A percentile compares a stretch with the other conserved stretches of the same genome.
phyloP scores from a whole-genome alignment of 2,113 vertebrate species.

The Syrmaticus mikado region DNA sequence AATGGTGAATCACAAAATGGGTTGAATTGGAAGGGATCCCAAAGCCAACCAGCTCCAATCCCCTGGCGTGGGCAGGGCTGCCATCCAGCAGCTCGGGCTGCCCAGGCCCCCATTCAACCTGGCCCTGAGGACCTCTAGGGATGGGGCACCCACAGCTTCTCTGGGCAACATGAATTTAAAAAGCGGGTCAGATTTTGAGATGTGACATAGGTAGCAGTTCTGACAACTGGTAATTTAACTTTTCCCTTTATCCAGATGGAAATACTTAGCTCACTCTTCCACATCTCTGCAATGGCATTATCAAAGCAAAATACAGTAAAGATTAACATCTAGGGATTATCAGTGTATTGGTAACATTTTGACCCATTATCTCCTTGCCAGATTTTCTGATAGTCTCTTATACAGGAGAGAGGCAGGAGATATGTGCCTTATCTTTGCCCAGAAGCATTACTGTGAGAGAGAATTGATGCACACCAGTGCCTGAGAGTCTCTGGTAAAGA shows the following conservation, averaged over 20 bases:
- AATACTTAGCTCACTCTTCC: neutral
- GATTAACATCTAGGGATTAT: neutral
- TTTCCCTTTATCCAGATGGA: neutral
- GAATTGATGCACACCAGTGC: accelerated
- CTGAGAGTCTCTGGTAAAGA: neutral
- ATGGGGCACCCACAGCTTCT: no score
- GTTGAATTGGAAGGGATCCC: no score
- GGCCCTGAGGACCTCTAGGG: no score
- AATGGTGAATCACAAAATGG: accelerated
- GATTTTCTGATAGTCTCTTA: neutral
- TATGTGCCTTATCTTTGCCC: neutral
- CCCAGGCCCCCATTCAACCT: no score
- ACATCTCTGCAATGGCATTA: neutral
- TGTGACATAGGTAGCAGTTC: neutral
- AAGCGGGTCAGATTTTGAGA: neutral
- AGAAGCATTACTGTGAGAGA: neutral
- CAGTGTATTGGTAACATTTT: accelerated
- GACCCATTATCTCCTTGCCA: neutral
- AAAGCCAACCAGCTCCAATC: no score
- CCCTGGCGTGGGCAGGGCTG: no score
- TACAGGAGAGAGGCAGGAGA: neutral
- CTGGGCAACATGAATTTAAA: neutral
- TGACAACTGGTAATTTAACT: neutral
- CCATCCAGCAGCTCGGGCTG: no score
- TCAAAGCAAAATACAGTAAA: neutral